phyloP scores from a whole-genome alignment of 2,113 vertebrate species.

The Cepphus grylle region DNA sequence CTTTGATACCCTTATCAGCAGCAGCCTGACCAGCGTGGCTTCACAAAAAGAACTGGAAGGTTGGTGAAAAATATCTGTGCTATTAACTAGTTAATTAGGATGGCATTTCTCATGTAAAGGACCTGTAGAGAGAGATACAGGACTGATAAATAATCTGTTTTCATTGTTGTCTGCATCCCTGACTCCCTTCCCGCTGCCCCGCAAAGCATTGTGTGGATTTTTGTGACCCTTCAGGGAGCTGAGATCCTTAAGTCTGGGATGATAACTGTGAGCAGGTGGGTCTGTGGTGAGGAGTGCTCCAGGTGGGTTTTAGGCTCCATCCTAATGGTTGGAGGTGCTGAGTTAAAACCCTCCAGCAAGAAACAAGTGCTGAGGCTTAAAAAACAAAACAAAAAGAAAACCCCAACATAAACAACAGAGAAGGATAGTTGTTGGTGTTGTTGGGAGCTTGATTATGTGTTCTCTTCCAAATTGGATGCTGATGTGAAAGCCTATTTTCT shows the following conservation, averaged over 20 bases:
- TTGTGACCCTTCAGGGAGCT: neutral
- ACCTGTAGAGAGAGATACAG: neutral
- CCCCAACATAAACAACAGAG: neutral
- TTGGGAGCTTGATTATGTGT: neutral
- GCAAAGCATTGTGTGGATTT: neutral
- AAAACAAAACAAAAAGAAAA: neutral
- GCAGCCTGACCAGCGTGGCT: neutral
- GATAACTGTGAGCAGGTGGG: fast-evolving
- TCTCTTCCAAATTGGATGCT: neutral
- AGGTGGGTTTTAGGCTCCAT: neutral
- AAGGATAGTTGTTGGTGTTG: neutral
- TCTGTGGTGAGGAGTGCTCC: neutral
- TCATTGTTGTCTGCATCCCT: neutral
- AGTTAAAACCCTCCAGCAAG: neutral
- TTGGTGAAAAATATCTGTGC: neutral
- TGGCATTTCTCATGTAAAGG: neutral
- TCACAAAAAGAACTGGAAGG: neutral
- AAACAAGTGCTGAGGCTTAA: neutral
- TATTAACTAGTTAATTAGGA: neutral
- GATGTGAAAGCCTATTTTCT: neutral
- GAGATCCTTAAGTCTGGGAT: neutral
- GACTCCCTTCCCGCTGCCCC: fast-evolving
- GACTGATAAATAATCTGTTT: neutral
- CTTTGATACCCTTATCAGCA: neutral
- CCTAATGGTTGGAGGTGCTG: neutral